A percentile compares a stretch with the other conserved stretches of the same genome.
Evolutionary conservation across 2,888 invertebrate genomes (phyloP).

Genomic region (Teleogryllus oceanicus): DNA sequence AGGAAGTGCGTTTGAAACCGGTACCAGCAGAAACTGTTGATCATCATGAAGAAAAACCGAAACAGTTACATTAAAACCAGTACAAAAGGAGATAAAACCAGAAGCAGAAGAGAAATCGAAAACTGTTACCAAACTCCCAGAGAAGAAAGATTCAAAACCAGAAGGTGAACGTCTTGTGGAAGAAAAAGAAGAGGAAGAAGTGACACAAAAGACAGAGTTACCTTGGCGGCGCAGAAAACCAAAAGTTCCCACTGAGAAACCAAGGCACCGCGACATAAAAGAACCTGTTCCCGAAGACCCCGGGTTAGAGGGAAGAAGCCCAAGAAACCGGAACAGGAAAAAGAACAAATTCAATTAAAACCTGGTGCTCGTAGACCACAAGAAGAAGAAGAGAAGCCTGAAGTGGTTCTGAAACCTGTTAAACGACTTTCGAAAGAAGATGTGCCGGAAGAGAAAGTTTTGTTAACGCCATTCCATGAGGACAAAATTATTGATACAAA

Average conservation of each 20-base stretch:
- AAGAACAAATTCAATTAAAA: constrained; percentile 18
- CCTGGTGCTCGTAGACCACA: too few species aligned
- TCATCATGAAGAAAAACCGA: constrained; percentile 32
- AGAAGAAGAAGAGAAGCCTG: constrained; percentile 31
- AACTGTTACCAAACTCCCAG: not conserved
- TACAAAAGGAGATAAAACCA: constrained; percentile 26
- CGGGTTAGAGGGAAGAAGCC: constrained; percentile 25
- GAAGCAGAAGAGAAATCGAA: constrained; percentile 27
- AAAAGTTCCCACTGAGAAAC: constrained; percentile 26
- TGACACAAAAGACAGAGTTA: constrained; percentile 20
- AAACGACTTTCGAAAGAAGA: not conserved
- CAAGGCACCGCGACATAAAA: constrained; percentile 34
- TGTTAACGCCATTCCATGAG: constrained; percentile 30
- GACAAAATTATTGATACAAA: too few species aligned
- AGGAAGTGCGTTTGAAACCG: constrained; percentile 36
- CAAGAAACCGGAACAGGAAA: constrained; percentile 24
- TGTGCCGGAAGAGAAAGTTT: constrained; percentile 37
- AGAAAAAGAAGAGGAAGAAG: constrained; percentile 23
- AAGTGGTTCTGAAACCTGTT: constrained; percentile 29
- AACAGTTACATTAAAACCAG: constrained; percentile 32
- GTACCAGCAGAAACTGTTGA: constrained; percentile 31
- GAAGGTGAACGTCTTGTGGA: not conserved
- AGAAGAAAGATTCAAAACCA: constrained; percentile 28
- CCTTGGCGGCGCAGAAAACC: constrained; percentile 38
- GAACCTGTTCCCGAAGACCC: not conserved